Evolutionary conservation across 2,113 vertebrate species (phyloP).

Genomic region (Dicaeum eximium): DNA sequence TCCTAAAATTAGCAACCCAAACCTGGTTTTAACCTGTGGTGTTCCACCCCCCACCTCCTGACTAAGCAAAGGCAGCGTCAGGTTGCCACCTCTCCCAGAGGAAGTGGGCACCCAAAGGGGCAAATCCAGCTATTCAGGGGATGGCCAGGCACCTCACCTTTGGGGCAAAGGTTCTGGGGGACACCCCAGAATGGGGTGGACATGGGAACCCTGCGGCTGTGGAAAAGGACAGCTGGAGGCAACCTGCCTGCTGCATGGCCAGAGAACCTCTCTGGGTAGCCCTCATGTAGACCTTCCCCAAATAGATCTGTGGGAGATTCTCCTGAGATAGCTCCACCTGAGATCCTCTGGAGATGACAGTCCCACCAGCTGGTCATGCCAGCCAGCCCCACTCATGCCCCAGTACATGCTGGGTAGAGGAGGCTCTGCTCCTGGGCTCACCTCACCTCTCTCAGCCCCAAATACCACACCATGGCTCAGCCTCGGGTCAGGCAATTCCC

Average conservation of each 20-base stretch:
- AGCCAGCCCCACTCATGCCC: not conserved
- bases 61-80: not conserved
- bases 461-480: not conserved
- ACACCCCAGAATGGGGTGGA: accelerated
- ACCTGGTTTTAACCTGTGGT: not conserved
- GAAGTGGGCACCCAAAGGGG: not conserved
- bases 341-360: not conserved
- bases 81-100: not conserved
- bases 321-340: not conserved
- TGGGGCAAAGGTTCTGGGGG: not conserved
- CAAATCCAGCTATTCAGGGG: not conserved
- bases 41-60: not conserved
- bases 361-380: not conserved
- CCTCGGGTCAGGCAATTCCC: not conserved
- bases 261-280: not conserved
- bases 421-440: not conserved
- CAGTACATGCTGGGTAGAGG: not conserved
- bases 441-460: not conserved
- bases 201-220: accelerated
- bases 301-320: not conserved
- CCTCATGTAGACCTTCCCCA: not conserved
- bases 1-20: slow-evolving; percentile 17
- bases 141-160: not conserved
- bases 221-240: not conserved
- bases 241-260: not conserved